A percentile compares a stretch with the other conserved stretches of the same genome.
These are phyloP conservation scores for Epinotia bilunana DNA, from an alignment of 2,888 invertebrate genomes.

Conservation along the genomic window DNA sequence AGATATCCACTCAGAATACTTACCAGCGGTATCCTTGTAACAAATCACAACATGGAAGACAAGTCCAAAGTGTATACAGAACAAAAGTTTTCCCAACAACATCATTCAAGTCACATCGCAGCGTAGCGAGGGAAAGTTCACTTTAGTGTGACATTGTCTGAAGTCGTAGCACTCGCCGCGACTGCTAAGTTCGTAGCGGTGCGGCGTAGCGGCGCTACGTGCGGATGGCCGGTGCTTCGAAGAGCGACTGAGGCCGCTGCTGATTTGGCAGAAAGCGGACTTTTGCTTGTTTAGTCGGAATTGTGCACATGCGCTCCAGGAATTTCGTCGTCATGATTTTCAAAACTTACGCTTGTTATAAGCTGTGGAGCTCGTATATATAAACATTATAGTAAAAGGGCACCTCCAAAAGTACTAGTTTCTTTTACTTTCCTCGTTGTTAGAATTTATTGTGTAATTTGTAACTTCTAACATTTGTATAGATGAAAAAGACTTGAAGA, in stretches of 20 bases:
- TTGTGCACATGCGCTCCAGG: slow-evolving; percentile 73
- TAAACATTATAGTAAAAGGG: too few relatives aligned
- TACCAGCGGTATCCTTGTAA: slow-evolving; percentile 81
- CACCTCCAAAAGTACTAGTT: not conserved
- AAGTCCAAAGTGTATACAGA: slow-evolving; percentile 81
- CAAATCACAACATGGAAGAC: slow-evolving; percentile 83
- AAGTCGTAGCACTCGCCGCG: slow-evolving; percentile 50
- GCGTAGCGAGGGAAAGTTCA: slow-evolving; percentile 62
- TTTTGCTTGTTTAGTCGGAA: slow-evolving; percentile 57
- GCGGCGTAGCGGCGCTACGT: slow-evolving; percentile 70
- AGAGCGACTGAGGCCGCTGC: slow-evolving; percentile 65
- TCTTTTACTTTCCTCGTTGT: too few relatives aligned
- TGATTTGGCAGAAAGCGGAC: slow-evolving; percentile 49
- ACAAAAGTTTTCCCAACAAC: slow-evolving; percentile 81
- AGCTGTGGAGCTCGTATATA: not conserved
- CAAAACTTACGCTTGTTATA: not conserved
- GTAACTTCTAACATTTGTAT: too few relatives aligned
- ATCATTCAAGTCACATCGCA: slow-evolving; percentile 80
- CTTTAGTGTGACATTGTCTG: slow-evolving; percentile 48
- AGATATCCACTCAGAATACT: slow-evolving; percentile 53
- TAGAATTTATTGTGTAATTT: too few relatives aligned
- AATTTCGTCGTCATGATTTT: slow-evolving; percentile 19
- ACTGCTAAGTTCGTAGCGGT: slow-evolving; percentile 63
- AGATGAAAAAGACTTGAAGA: too few relatives aligned
- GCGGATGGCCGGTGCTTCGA: slow-evolving; percentile 61